Conservation (phyloP, 2,113 vertebrate genomes). For the Meles meles region DNA sequence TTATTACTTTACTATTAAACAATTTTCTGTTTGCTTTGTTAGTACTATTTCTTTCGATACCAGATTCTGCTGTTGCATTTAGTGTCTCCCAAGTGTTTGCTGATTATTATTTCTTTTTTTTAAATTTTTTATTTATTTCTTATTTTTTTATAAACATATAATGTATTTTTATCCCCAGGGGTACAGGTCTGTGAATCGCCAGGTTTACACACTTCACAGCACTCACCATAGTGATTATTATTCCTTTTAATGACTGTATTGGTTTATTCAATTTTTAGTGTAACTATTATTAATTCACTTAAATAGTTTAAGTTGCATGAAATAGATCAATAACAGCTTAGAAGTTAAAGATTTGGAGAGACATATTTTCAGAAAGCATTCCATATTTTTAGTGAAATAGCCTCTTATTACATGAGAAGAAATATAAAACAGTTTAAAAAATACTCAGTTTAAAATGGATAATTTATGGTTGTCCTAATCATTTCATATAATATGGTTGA, state of each 20-base stretch:
- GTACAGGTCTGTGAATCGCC: too few relatives aligned
- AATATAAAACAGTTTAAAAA: background rate
- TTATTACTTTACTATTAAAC: background rate
- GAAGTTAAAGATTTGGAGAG: background rate
- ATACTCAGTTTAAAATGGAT: background rate
- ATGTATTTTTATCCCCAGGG: too few relatives aligned
- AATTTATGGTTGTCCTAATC: background rate
- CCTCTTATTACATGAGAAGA: background rate
- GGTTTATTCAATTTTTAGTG: background rate
- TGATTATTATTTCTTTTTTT: background rate
- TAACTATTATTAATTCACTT: background rate
- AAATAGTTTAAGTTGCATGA: background rate
- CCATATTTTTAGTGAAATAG: background rate
- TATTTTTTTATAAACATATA: too few relatives aligned
- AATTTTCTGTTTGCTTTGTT: background rate
- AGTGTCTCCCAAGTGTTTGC: background rate
- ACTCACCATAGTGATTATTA: too few relatives aligned
- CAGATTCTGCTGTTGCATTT: background rate
- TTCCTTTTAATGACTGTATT: background rate
- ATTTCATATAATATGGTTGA: background rate
- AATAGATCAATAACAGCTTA: background rate
- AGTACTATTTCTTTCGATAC: background rate
- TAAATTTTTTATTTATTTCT: too few relatives aligned
- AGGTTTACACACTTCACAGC: too few relatives aligned
- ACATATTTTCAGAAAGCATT: background rate